phyloP scores from a whole-genome alignment of 1,140 invertebrate species.

The Leptinotarsa texana region DNA sequence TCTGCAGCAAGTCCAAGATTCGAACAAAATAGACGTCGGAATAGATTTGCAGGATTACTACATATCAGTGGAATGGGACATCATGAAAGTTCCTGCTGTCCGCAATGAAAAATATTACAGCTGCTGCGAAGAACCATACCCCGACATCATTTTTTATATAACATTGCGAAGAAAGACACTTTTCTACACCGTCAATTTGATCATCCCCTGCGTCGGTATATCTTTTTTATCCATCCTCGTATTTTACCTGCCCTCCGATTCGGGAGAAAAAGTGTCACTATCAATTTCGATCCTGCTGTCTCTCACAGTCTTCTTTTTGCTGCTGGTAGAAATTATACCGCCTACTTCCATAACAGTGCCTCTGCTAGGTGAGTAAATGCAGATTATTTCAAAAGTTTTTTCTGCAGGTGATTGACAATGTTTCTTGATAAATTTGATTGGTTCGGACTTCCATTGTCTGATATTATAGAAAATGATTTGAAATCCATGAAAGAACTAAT shows the following conservation, averaged over 20 bases:
- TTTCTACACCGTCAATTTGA: constrained; percentile 96
- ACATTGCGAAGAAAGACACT: constrained; percentile 94
- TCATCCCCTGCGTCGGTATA: constrained; percentile 94
- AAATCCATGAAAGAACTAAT: too few species aligned
- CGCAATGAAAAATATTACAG: constrained; percentile 89
- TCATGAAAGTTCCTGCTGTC: constrained; percentile 82
- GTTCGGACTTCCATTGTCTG: too few species aligned
- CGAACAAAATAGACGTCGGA: constrained; percentile 81
- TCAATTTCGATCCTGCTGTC: constrained; percentile 98
- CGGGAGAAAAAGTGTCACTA: constrained; percentile 95
- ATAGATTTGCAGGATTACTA: constrained; percentile 94
- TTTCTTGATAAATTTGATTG: too few species aligned
- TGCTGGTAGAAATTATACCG: constrained; percentile 97
- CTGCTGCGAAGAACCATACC: constrained; percentile 89
- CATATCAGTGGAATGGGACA: constrained; percentile 97
- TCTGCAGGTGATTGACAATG: too few species aligned
- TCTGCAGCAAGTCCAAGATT: constrained; percentile 78
- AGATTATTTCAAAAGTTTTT: too few species aligned
- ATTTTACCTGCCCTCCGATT: constrained; percentile 98
- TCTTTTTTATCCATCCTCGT: constrained; percentile 97
- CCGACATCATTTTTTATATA: constrained; percentile 97
- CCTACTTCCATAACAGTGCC: constrained; percentile 98
- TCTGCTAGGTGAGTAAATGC: constrained; percentile 66
- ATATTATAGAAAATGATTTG: too few species aligned
- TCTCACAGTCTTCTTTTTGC: constrained; percentile 97